These are phyloP conservation scores for Epirrhoe tristata DNA, from an alignment of 2,888 invertebrate genomes.

Conservation along the genomic window DNA sequence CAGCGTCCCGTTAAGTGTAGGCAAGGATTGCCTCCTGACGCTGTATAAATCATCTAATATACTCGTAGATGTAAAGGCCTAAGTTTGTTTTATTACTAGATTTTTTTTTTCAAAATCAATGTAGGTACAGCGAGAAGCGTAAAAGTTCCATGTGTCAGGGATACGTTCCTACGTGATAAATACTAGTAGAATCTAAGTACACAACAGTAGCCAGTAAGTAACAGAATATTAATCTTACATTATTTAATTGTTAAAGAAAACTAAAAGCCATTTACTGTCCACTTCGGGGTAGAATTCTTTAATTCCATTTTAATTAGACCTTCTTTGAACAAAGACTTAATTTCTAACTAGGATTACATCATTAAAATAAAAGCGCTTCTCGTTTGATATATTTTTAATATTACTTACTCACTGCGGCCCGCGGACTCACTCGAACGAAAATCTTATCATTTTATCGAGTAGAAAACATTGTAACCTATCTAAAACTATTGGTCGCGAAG, in stretches of 20 bases:
- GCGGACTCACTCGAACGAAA: background rate
- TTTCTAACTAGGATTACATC: background rate
- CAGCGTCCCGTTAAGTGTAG: no score
- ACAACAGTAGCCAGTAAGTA: background rate
- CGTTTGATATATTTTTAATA: background rate
- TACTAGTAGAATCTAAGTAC: no score
- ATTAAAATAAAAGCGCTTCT: background rate
- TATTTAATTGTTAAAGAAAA: slow-evolving; percentile 1
- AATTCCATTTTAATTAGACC: background rate
- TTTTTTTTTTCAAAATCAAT: no score
- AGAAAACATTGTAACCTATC: no score
- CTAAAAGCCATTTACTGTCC: background rate
- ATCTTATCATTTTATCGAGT: background rate
- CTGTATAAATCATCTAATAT: no score
- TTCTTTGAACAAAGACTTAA: slow-evolving; percentile 8
- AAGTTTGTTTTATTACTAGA: no score
- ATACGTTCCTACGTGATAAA: no score
- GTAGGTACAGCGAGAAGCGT: no score
- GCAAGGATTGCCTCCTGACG: no score
- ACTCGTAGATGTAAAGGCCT: no score
- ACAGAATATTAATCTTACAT: background rate
- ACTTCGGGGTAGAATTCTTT: background rate
- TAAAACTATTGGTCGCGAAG: no score
- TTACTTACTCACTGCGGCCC: background rate
- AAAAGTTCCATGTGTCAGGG: no score